Conservation (phyloP, 2,888 invertebrate genomes). For the Drosophila neutralis region DNA sequence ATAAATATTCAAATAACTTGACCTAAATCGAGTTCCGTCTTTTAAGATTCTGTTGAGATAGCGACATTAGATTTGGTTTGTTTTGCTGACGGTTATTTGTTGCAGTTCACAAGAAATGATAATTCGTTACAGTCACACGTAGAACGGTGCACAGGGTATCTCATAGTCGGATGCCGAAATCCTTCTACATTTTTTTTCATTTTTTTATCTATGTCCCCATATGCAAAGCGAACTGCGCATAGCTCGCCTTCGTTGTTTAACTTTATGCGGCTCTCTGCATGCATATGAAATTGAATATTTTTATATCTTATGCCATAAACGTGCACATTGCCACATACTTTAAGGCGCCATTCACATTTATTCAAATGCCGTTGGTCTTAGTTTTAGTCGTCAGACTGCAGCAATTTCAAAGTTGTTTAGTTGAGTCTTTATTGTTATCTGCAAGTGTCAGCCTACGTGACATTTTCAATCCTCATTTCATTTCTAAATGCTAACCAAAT, state of each 20-base stretch:
- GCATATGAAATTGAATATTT: constrained; percentile 68
- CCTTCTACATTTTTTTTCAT: background rate
- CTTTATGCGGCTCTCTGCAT: constrained; percentile 50
- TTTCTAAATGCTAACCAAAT: background rate
- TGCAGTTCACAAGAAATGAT: background rate
- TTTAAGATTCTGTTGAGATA: background rate
- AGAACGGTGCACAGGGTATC: background rate
- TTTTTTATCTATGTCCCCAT: constrained; percentile 52
- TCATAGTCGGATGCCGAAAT: background rate
- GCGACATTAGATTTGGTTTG: background rate
- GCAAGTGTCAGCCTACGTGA: constrained; percentile 58
- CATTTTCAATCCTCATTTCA: constrained; percentile 51
- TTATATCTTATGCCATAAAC: constrained; percentile 57
- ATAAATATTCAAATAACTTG: background rate
- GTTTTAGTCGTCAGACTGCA: constrained; percentile 21
- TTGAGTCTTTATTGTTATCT: constrained; percentile 58
- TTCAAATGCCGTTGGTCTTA: constrained; percentile 49
- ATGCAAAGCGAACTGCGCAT: constrained; percentile 49
- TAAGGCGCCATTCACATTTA: constrained; percentile 45
- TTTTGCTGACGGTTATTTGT: background rate
- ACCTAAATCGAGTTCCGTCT: background rate
- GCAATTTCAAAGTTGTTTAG: constrained; percentile 18
- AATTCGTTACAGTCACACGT: background rate
- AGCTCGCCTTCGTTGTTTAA: constrained; percentile 46
- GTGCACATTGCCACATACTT: constrained; percentile 55